A percentile compares a stretch with the other conserved stretches of the same genome.
phyloP scores from a whole-genome alignment of 2,113 vertebrate genomes.

The Cavia aperea region DNA sequence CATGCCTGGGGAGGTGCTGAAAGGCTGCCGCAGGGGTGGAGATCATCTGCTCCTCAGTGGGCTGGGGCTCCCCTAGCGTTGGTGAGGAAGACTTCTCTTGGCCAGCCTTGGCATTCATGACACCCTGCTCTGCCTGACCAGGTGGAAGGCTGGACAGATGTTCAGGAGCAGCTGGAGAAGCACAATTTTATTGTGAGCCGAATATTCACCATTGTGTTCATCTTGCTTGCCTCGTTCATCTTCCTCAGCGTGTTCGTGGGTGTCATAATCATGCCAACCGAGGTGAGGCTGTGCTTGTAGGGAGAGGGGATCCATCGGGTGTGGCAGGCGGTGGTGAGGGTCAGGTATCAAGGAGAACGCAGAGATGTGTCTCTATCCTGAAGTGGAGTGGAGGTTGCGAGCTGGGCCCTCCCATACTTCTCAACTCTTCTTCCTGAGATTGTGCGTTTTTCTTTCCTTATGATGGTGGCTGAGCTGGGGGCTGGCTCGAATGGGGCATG shows the following conservation, averaged over 20 bases:
- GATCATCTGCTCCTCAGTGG: background rate
- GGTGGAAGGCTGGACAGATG: conserved; percentile 74
- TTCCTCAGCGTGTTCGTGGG: conserved; percentile 69
- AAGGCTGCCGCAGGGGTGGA: background rate
- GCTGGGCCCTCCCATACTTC: rapidly evolving
- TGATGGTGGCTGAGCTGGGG: background rate
- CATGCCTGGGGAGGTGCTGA: background rate
- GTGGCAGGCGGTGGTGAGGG: background rate
- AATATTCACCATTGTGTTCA: conserved; percentile 63
- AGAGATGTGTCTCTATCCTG: background rate
- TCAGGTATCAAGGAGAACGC: background rate
- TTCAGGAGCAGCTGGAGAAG: conserved; percentile 39
- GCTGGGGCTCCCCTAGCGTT: background rate
- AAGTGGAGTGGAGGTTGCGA: background rate
- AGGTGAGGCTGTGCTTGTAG: conserved; percentile 32
- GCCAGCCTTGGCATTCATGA: background rate
- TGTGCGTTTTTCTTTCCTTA: rapidly evolving
- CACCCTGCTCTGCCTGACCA: conserved; percentile 28
- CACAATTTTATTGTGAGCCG: conserved; percentile 40
- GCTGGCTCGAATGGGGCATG: background rate
- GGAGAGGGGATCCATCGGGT: background rate
- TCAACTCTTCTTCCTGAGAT: background rate
- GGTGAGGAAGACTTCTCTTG: background rate
- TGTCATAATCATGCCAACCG: conserved; percentile 66
- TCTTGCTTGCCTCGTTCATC: conserved; percentile 69